Evolutionary conservation across 2,113 vertebrate species (phyloP).

Genomic region (Terrapene triunguis): DNA sequence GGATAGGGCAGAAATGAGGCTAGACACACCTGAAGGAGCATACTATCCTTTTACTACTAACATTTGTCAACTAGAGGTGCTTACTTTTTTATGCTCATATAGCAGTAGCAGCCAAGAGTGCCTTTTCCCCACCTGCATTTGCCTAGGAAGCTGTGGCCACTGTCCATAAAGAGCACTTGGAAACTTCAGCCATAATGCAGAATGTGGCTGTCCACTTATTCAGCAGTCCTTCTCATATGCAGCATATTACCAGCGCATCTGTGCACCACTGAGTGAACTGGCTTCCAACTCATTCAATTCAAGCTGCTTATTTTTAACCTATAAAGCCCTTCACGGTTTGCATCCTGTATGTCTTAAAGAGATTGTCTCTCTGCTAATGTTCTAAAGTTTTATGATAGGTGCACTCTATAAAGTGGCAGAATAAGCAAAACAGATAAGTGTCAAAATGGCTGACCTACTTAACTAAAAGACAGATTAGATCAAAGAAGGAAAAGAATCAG

Average conservation of each 20-base stretch:
- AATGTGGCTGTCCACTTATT: neutral
- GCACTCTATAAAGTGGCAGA: neutral
- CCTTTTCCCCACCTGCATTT: neutral
- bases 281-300: neutral
- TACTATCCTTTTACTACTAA: neutral
- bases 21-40: neutral
- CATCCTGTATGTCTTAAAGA: neutral
- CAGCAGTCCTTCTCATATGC: neutral
- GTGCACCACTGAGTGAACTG: neutral
- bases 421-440: neutral
- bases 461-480: neutral
- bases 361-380: neutral
- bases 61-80: neutral
- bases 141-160: neutral
- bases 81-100: neutral
- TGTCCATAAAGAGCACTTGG: fast-evolving
- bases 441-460: neutral
- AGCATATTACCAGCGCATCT: neutral
- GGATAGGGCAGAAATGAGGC: neutral
- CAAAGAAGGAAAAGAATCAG: neutral
- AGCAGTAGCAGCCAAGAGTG: neutral
- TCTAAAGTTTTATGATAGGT: neutral
- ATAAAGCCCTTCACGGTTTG: neutral
- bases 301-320: neutral
- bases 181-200: neutral